phyloP scores from a whole-genome alignment of 2,113 vertebrate species.

The Pelodiscus sinensis region DNA sequence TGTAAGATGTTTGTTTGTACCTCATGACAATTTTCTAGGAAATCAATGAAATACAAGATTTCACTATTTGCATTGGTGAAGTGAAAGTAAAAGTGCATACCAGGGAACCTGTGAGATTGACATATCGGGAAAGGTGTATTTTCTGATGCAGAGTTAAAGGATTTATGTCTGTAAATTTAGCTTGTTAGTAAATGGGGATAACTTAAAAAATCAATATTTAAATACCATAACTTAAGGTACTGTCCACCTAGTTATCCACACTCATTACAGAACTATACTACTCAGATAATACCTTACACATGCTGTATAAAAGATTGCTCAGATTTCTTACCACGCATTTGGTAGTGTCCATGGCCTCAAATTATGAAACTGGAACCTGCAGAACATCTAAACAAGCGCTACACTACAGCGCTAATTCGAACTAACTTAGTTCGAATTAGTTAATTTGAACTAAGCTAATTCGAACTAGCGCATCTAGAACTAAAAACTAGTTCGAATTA shows the following conservation, averaged over 20 bases:
- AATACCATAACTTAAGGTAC: not conserved
- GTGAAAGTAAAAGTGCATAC: not conserved
- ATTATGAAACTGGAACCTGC: not conserved
- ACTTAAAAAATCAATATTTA: not conserved
- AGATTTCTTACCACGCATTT: not conserved
- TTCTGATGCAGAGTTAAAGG: not conserved
- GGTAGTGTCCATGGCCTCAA: not conserved
- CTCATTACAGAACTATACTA: not conserved
- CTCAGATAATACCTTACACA: not conserved
- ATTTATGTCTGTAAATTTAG: not conserved
- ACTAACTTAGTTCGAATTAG: too few relatives aligned
- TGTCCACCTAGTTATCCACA: not conserved
- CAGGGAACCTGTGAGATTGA: not conserved
- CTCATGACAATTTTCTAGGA: not conserved
- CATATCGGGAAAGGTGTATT: not conserved
- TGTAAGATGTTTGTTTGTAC: not conserved
- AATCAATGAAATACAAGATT: not conserved
- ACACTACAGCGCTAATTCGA: too few relatives aligned
- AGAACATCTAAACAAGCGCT: too few relatives aligned
- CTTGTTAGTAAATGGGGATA: not conserved
- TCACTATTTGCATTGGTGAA: rapidly evolving
- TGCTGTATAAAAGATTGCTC: not conserved
- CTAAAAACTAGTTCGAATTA: too few relatives aligned
- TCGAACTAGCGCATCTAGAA: too few relatives aligned
- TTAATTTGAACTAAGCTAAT: too few relatives aligned